phyloP scores from a whole-genome alignment of 2,888 invertebrate genomes.

The Drosophila nr. perissopoda region DNA sequence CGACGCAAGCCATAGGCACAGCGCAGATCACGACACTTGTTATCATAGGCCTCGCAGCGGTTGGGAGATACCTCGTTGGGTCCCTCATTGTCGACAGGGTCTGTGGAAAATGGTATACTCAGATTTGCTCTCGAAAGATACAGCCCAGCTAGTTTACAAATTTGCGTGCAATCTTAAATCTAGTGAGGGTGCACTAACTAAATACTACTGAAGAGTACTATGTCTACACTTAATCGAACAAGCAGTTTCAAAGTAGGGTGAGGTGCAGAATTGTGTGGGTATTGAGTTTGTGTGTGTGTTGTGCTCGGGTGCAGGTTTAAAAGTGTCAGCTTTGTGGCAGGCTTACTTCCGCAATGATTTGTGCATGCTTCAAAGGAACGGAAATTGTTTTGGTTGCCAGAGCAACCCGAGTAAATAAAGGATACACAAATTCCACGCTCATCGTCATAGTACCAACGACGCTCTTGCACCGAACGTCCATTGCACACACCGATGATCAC shows the following conservation, averaged over 20 bases:
- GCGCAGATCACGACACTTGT: constrained; percentile 87
- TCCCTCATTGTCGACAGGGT: constrained; percentile 46
- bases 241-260: constrained; percentile 49
- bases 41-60: constrained; percentile 87
- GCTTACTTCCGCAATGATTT: constrained; percentile 86
- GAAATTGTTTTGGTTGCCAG: constrained; percentile 95
- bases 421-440: constrained; percentile 89
- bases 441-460: constrained; percentile 91
- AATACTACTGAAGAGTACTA: constrained; percentile 43
- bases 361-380: constrained; percentile 89
- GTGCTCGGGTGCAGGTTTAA: constrained; percentile 31
- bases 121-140: neutral
- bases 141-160: constrained; percentile 4
- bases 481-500: constrained; percentile 88
- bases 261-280: constrained; percentile 43
- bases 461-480: constrained; percentile 81
- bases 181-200: constrained; percentile 66
- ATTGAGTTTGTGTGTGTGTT: constrained; percentile 24
- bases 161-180: constrained; percentile 64
- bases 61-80: constrained; percentile 80
- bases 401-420: constrained; percentile 95
- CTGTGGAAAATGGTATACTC: constrained; percentile 32
- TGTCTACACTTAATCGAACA: constrained; percentile 46
- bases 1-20: constrained; percentile 91
- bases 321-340: constrained; percentile 28